Base-by-base conservation (phyloP, 2,888 invertebrate genomes). In the Pocota personata region DNA sequence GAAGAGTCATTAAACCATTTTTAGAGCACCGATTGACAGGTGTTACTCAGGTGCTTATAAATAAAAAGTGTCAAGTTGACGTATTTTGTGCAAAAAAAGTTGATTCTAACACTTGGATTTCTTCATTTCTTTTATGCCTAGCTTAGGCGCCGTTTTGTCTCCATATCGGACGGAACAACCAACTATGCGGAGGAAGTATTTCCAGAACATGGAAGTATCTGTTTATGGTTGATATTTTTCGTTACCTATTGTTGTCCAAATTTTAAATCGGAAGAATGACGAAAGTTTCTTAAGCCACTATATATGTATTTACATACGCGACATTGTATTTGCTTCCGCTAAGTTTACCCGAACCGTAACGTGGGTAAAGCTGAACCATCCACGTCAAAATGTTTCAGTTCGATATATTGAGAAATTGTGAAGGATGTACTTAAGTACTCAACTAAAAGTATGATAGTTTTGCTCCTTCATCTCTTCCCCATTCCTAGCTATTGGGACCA, bases 1-100 rank as follows among this genome's bases (percentile, higher is more conserved):
- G 24, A n/a, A 27, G 8, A 21, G 46, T 46, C 62, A 46, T 64
- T 64, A 64, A 64, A 46, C 62, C 62, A 64, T 64, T 64, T 64
- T 35, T 21, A 58, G 35, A 37, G 21, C 21, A 19, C 21, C 35
- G 4, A 10, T 35, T 35, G 16, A 57, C 57, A 57, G 35, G 57
- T 58, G 57, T 35, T 58, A 37, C 12, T 35, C 37, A 24, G 2
- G 60, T 43, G 55, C n/a, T 30, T 24, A 64, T 7, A n/a, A 24
- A 35, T 3, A 30, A 24, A 37, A 12, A 40, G 40, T 40, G 40
- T 52, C 48, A n/a, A 16, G 7, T 58, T 46, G 37, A 62, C 35
- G 10, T 66, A 48, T 19, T 6, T 30, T 32, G 66, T 19, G 21
- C 19, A n/a, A n/a, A 35, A 8, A 50, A 50, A 21, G 48, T 19